phyloP scores from a whole-genome alignment of 2,797 vertebrate species.

The Lagodon rhomboides region DNA sequence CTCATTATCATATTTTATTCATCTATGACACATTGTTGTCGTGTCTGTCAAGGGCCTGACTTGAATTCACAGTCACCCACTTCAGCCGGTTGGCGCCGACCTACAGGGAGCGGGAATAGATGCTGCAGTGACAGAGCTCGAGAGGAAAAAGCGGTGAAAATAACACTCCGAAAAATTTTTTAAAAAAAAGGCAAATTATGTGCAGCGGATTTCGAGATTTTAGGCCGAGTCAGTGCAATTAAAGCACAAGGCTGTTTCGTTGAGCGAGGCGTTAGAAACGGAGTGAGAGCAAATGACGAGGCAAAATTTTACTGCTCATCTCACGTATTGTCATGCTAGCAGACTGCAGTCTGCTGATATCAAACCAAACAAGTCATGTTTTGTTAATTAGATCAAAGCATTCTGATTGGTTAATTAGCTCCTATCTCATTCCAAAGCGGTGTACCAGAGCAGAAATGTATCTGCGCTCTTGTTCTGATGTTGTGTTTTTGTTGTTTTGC shows the following conservation, averaged over 20 bases:
- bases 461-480: constrained; percentile 26
- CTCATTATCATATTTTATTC: constrained; percentile 41
- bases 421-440: constrained; percentile 54
- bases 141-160: constrained; percentile 14
- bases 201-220: constrained; percentile 7
- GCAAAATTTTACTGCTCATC: constrained; percentile 23
- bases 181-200: constrained; percentile 23
- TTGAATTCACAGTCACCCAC: constrained; percentile 21
- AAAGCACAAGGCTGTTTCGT: constrained; percentile 6
- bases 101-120: constrained; percentile 1
- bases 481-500: constrained; percentile 45
- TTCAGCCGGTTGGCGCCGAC: not conserved
- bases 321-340: constrained; percentile 20
- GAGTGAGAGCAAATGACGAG: constrained; percentile 4
- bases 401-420: constrained; percentile 66
- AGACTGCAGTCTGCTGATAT: constrained; percentile 44
- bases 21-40: constrained; percentile 41
- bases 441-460: constrained; percentile 49
- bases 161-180: not conserved
- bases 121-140: constrained; percentile 3
- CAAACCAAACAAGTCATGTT: constrained; percentile 40
- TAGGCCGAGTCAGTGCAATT: constrained; percentile 8
- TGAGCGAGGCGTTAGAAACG: not conserved
- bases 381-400: constrained; percentile 57
- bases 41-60: constrained; percentile 18